phyloP scores from a whole-genome alignment of 1,140 invertebrate species.

The Trialeurodes vaporariorum region DNA sequence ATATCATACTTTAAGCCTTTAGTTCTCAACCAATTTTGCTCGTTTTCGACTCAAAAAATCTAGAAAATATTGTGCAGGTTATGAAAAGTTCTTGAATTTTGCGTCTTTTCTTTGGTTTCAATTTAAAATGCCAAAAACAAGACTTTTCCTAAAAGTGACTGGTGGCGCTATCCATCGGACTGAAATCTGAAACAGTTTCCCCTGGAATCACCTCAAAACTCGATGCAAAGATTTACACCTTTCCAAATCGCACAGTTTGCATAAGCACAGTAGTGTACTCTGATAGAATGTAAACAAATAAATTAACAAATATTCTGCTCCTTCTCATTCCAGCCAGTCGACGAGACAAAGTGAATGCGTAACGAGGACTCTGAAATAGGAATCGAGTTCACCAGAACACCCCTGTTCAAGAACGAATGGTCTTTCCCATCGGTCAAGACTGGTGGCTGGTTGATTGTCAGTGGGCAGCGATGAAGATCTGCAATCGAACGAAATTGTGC shows the following conservation, averaged over 20 bases:
- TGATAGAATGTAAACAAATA: too few relatives aligned
- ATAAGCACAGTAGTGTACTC: too few relatives aligned
- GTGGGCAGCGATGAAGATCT: too few relatives aligned
- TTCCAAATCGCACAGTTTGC: not conserved
- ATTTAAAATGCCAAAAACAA: too few relatives aligned
- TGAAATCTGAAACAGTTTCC: not conserved
- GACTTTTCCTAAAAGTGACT: not conserved
- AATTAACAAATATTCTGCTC: not conserved
- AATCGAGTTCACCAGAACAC: not conserved
- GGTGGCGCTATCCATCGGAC: not conserved
- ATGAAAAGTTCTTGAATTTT: too few relatives aligned
- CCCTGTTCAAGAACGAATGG: not conserved
- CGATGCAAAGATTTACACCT: not conserved
- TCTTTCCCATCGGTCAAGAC: not conserved
- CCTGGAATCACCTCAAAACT: not conserved
- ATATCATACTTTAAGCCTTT: too few relatives aligned
- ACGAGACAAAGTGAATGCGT: not conserved
- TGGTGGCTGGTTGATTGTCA: too few relatives aligned
- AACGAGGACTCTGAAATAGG: not conserved
- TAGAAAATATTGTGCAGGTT: too few relatives aligned
- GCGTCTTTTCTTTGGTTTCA: too few relatives aligned
- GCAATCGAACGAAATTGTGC: too few relatives aligned
- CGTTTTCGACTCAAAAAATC: too few relatives aligned
- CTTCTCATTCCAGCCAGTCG: not conserved
- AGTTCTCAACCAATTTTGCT: too few relatives aligned